Evolutionary conservation across 2,888 invertebrate genomes (phyloP), one percentile per base, ranked within the genome.

Genomic region (Myopa tessellatipennis): DNA sequence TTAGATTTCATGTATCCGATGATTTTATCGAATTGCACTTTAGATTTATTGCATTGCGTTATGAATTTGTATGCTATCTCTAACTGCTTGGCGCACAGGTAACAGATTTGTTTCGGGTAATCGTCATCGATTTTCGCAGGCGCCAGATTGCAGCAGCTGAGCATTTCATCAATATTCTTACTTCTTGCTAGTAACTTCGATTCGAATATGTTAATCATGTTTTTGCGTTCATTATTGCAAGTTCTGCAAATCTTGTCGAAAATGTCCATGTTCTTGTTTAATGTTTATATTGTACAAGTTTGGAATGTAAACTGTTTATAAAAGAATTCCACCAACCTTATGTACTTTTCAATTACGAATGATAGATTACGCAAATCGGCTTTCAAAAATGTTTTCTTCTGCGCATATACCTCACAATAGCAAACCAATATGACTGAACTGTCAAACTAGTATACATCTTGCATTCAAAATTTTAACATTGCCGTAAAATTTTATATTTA

Each of bases 61-160:
- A 85, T 82, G 60, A 87, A 87, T 77, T 85, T 82, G 68, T 84
- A 86, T 4, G 84, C 82, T 76, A 84, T 83, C n/a, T 82, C 82
- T 16, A 87, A 74, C 72, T 85, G 82, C 34, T 86, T 85, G 0
- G 82, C 67, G 40, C 87, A 87, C 4, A 84, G 80, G 16, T 84
- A 84, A 50, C 87, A 88, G 50, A 88, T 86, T 60, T 83, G 81
- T 52, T 84, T 82, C 0, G 87, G 88, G 74, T 86, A 85, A 52
- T 83, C 80, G 34, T 84, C 83, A 8, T 81, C 76, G 1, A 26
- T 26, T 26, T 2, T 26, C 26, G 26, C 26, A 16, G 79, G 36
- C 10, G 84, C 74, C 60, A 81, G 74, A 45, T 26, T 76, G 70
- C 81, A 81, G 38, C 72, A 80, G 50, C 77, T 78, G 36, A 81